Evolutionary conservation across 2,888 invertebrate species (phyloP), one percentile per base, ranked within the genome.

Genomic region (Dermolepida albohirtum): DNA sequence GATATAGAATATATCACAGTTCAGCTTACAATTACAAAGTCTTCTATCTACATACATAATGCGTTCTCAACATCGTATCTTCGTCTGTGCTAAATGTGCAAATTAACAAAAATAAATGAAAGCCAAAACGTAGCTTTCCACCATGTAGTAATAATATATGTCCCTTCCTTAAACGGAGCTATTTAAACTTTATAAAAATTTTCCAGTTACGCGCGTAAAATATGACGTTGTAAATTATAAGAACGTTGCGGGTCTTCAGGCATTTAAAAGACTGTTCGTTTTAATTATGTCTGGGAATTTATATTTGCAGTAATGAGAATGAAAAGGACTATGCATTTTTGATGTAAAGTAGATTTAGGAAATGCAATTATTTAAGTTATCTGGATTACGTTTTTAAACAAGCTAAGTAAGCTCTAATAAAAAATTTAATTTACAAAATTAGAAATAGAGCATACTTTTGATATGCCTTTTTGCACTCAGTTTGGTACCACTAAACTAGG

Each of bases 201-300:
- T 59, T 44, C 59, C 43, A 14, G 29, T n/a, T 27, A 29, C 44
- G 44, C 10, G 12, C 39, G 49, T 63, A 47, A 67, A 55, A 55
- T 67, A 67, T 40, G 55, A 14, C 22, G 54, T 47, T 44, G 55
- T 67, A 67, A 64, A 67, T 67, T 62, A 64, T 54, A 12, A 11
- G 49, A 55, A 64, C 47, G 39, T 64, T 47, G 55, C 67, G 29
- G 41, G 34, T 34, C 47, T 51, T 52, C 43, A 47, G 39, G 50
- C 51, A 51, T 17, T 62, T 67, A 51, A 62, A 34, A 51, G 44
- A 64, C 63, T 64, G 64, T 64, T 47, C 67, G 52, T 55, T 67
- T 64, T 64, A 67, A 67, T 67, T 67, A 52, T 62, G 55, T 49
- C 54, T 55, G 29, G 29, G 47, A 59, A 44, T 59, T 59, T 59